Evolutionary conservation across 2,113 vertebrate species (phyloP).

Genomic region (Calyptommatus sinebrachiatus): DNA sequence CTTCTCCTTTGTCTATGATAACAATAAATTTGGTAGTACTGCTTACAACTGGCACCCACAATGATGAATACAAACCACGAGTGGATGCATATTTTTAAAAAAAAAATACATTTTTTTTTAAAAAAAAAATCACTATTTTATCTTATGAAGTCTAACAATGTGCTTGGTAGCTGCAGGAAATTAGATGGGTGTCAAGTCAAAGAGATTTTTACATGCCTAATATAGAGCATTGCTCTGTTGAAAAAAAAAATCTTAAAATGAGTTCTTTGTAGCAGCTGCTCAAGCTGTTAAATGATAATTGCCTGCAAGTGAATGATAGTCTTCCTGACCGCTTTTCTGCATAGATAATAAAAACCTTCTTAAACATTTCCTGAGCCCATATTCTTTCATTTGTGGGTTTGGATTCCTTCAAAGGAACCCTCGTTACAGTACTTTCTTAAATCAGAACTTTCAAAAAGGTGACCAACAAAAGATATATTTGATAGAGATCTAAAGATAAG

Average conservation of each 20-base stretch:
- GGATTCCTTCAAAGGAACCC: slow-evolving; percentile 59
- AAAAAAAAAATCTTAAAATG: background rate
- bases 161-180: background rate
- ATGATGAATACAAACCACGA: background rate
- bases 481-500: slow-evolving; percentile 59
- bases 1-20: background rate
- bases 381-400: slow-evolving; percentile 54
- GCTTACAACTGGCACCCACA: background rate
- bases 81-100: background rate
- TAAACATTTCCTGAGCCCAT: slow-evolving; percentile 42
- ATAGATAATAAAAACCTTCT: slow-evolving; percentile 32
- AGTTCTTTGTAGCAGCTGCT: slow-evolving; percentile 31
- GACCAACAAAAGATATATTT: slow-evolving; percentile 51
- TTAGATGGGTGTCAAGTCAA: background rate
- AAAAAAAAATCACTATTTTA: background rate
- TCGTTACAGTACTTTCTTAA: slow-evolving; percentile 44
- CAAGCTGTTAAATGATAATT: slow-evolving; percentile 47
- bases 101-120: background rate
- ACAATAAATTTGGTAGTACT: background rate
- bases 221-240: background rate
- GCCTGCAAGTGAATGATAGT: slow-evolving; percentile 25
- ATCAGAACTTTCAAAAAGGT: slow-evolving; percentile 50
- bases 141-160: background rate
- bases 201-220: slow-evolving; percentile 16
- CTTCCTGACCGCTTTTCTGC: slow-evolving; percentile 27